Conservation (phyloP, 2,113 vertebrate species). For the Pituophis catenifer region DNA sequence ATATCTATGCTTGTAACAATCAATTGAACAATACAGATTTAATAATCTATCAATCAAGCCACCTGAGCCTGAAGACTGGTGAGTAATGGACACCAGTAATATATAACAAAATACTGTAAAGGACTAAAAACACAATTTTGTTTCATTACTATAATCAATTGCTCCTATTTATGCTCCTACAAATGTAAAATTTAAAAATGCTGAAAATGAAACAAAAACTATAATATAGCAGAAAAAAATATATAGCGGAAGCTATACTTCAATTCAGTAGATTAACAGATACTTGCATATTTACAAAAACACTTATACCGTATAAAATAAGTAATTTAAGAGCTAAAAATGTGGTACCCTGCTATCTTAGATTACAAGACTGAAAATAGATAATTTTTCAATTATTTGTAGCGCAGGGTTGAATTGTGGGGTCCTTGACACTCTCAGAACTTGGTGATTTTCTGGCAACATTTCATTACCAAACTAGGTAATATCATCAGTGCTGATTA, state of each 20-base stretch:
- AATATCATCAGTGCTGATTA: too few species aligned
- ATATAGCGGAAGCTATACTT: background rate
- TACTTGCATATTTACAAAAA: background rate
- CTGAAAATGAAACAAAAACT: background rate
- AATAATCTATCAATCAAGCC: background rate
- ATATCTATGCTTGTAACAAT: slow-evolving; percentile 17
- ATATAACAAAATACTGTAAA: background rate
- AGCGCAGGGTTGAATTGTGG: too few species aligned
- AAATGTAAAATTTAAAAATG: background rate
- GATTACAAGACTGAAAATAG: background rate
- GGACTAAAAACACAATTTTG: background rate
- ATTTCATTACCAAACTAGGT: too few species aligned
- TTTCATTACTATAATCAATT: background rate
- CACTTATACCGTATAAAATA: background rate
- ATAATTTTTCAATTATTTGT: background rate
- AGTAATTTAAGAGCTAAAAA: background rate
- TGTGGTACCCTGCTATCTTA: background rate
- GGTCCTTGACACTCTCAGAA: too few species aligned
- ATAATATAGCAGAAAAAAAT: background rate
- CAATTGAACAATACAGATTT: slow-evolving; percentile 8
- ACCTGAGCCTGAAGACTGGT: slow-evolving; percentile 7
- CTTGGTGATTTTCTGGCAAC: too few species aligned
- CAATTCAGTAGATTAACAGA: background rate
- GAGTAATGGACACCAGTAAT: background rate
- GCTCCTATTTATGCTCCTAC: too few species aligned